Conservation (phyloP, 2,113 vertebrate genomes). For the Limanda limanda region DNA sequence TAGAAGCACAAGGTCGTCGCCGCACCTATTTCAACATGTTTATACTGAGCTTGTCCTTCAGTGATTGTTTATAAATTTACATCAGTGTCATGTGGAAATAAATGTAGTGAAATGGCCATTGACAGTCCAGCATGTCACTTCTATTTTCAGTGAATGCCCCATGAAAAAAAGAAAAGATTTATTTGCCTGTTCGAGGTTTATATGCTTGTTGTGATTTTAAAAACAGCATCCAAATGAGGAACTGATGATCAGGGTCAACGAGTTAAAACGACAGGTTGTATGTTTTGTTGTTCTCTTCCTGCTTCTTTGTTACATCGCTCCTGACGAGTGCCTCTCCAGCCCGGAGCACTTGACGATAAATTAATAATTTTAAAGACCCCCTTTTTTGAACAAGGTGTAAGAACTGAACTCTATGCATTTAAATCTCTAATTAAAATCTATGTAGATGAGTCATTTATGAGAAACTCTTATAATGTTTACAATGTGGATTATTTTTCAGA, state of each 20-base stretch:
- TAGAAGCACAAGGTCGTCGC: constrained; percentile 50
- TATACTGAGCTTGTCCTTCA: constrained; percentile 3
- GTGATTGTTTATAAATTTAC: constrained; percentile 9
- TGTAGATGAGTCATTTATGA: constrained; percentile 58
- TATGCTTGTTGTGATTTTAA: constrained; percentile 7
- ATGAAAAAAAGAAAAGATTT: constrained; percentile 10
- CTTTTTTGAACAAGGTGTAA: constrained; percentile 54
- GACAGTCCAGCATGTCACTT: constrained; percentile 29
- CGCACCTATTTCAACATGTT: constrained; percentile 27
- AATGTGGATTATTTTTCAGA: constrained; percentile 73
- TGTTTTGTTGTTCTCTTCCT: constrained; percentile 18
- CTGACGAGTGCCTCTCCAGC: not conserved
- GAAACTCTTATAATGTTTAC: constrained; percentile 81
- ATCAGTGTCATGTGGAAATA: constrained; percentile 9
- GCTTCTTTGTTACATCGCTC: not conserved
- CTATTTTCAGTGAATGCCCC: constrained; percentile 38
- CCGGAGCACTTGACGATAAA: constrained; percentile 24
- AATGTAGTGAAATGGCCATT: not conserved
- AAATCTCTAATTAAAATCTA: constrained; percentile 51
- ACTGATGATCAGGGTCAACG: not conserved
- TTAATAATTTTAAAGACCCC: constrained; percentile 8
- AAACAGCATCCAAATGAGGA: not conserved
- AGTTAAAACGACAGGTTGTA: constrained; percentile 31
- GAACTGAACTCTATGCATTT: constrained; percentile 82
- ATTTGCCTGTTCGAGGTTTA: constrained; percentile 16